A percentile compares a stretch with the other conserved stretches of the same genome.
Conservation (phyloP, 2,888 invertebrate species). For the Brachypterus glaber region DNA sequence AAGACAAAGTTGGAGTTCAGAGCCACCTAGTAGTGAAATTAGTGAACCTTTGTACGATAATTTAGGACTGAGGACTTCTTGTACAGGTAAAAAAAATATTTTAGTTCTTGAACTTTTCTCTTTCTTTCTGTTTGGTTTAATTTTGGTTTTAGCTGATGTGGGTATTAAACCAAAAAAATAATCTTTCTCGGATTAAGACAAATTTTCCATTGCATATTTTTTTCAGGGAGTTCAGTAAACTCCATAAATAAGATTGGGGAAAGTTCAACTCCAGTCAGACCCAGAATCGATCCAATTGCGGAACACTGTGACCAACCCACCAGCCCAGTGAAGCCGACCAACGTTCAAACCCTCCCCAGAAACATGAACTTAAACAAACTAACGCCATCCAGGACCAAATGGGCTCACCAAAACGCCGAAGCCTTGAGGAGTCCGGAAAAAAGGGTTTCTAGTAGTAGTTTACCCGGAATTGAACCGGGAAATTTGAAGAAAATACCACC, state of each 20-base stretch:
- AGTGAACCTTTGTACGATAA: conserved; percentile 80
- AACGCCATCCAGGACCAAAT: conserved; percentile 36
- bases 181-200: no score
- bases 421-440: conserved; percentile 43
- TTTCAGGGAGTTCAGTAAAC: conserved; percentile 47
- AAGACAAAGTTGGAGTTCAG: conserved; percentile 70
- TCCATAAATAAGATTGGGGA: conserved; percentile 65
- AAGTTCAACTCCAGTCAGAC: conserved; percentile 38
- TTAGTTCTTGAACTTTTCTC: no score
- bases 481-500: conserved; percentile 61
- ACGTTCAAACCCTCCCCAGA: conserved; percentile 38
- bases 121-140: no score
- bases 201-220: no score
- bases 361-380: conserved; percentile 25
- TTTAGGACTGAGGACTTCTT: conserved; percentile 73
- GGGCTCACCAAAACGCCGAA: conserved; percentile 38
- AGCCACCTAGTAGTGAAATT: conserved; percentile 40
- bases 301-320: conserved; percentile 46
- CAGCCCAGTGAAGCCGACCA: conserved; percentile 29
- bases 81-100: conserved; percentile 58
- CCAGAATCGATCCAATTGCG: conserved; percentile 47
- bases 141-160: no score
- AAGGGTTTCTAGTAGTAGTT: conserved; percentile 32
- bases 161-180: no score
- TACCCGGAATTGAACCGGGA: conserved; percentile 18